Evolutionary conservation across 1,140 invertebrate species (phyloP), one percentile per base, ranked within the genome.

Genomic region (Cydia splendana): DNA sequence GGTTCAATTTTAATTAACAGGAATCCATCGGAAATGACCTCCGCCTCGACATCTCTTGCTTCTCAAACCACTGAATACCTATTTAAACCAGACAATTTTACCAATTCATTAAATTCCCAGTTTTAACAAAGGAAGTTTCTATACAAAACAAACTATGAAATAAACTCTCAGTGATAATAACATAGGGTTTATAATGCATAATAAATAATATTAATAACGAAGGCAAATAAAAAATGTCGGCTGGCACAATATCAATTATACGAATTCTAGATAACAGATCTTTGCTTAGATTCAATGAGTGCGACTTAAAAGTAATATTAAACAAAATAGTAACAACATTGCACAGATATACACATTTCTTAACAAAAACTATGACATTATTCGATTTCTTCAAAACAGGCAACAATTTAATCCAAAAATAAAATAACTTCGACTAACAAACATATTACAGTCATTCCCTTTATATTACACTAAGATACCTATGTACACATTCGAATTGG

Each of bases 211-310:
- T 62, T 62, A 62, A 24, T 62, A 62, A 62, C 77, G 51, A 18
- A 18, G 15, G 48, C 62, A 76, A 79, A 57, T 75, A 75, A 57
- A 69, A 28, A 20, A 77, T 69, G 62, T 76, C 74, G 9, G 78
- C 78, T 84, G 82, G 82, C 82, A 84, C 79, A 79, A 57, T 65
- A 78, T 67, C 77, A 80, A 73, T 76, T 77, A 73, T 62, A 78
- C 45, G 76, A 69, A 71, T 78, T 78, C 75, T 34, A 78, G 73
- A 74, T 76, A 84, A 81, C 81, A 82, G 82, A 84, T 84, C 81
- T 79, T 84, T 82, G 79, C 77, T 75, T 74, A 80, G 76, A 84
- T 79, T 80, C 79, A 82, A 82, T 79, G 65, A 79, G 76, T 82
- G 80, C 79, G 7, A 78, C 34, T 78, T 80, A 76, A 80, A 76